phyloP scores from a whole-genome alignment of 2,888 invertebrate species.

The Anticlea derivata region DNA sequence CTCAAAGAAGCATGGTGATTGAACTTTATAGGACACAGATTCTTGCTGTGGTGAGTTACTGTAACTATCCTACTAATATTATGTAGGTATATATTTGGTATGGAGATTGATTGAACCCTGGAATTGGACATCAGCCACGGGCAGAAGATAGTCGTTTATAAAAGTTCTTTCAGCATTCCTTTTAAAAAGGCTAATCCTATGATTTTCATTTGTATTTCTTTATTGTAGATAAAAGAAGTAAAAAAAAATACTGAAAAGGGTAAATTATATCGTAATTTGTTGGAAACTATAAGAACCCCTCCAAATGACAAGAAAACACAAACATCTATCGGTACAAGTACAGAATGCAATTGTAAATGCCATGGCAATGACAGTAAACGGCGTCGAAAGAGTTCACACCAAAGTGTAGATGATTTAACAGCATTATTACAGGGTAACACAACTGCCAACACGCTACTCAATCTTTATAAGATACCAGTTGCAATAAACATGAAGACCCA shows the following conservation, averaged over 20 bases:
- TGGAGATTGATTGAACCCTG: too few species aligned
- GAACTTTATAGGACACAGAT: constrained; percentile 72
- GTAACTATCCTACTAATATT: too few species aligned
- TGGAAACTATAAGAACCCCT: constrained; percentile 52
- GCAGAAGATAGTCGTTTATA: too few species aligned
- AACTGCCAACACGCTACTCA: constrained; percentile 17
- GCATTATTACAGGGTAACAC: constrained; percentile 20
- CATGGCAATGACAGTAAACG: constrained; percentile 55
- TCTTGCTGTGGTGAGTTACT: constrained; percentile 55
- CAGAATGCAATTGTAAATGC: constrained; percentile 60
- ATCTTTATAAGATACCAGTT: constrained; percentile 41
- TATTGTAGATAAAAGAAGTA: constrained; percentile 62
- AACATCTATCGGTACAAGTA: constrained; percentile 36
- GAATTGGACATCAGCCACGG: too few species aligned
- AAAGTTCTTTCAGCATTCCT: too few species aligned
- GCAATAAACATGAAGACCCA: constrained; percentile 42
- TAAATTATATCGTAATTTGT: constrained; percentile 60
- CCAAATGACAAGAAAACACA: constrained; percentile 35
- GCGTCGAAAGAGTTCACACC: constrained; percentile 39
- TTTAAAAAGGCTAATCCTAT: too few species aligned
- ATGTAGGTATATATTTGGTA: too few species aligned
- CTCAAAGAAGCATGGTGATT: constrained; percentile 71
- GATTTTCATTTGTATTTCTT: constrained; percentile 29
- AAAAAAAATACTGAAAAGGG: constrained; percentile 68
- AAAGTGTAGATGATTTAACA: constrained; percentile 24